phyloP scores from a whole-genome alignment of 1,140 invertebrate species.

The Diorhabda sublineata region DNA sequence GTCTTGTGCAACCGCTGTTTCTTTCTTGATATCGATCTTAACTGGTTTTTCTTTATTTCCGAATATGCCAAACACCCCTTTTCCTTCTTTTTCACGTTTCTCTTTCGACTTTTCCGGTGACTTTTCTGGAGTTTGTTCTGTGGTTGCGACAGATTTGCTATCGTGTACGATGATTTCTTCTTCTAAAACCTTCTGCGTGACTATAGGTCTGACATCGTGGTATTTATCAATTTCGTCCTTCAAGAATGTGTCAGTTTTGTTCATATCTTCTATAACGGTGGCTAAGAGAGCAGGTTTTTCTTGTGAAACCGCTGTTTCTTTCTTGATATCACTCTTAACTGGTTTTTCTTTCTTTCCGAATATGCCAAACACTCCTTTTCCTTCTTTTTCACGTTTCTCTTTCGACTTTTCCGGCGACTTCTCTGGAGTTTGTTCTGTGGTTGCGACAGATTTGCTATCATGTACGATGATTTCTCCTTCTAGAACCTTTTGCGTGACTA shows the following conservation, averaged over 20 bases:
- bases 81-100: not conserved
- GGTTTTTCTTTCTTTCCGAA: conserved; percentile 22
- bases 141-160: not conserved
- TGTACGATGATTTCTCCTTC: not conserved
- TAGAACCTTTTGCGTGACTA: not conserved
- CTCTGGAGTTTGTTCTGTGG: not conserved
- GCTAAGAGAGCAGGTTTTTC: not conserved
- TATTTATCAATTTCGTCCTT: conserved; percentile 17
- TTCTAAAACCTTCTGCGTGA: not conserved
- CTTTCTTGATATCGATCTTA: conserved; percentile 14
- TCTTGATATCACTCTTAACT: conserved; percentile 8
- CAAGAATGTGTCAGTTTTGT: conserved; percentile 10
- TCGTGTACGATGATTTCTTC: not conserved
- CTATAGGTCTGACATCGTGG: conserved; percentile 16
- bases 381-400: conserved; percentile 12
- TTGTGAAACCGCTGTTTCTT: not conserved
- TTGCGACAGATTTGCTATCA: not conserved
- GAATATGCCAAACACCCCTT: conserved; percentile 12
- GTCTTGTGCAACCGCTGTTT: not conserved
- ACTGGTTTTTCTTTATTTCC: not conserved
- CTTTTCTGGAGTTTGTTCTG: not conserved
- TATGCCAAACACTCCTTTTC: conserved; percentile 22
- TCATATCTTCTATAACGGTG: not conserved
- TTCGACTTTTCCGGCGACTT: not conserved
- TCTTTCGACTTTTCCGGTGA: conserved; percentile 9